Percentiles rank a stretch among this genome's conserved stretches.
Evolutionary conservation across 2,888 invertebrate genomes (phyloP).

Genomic region (Epirrhoe tristata): DNA sequence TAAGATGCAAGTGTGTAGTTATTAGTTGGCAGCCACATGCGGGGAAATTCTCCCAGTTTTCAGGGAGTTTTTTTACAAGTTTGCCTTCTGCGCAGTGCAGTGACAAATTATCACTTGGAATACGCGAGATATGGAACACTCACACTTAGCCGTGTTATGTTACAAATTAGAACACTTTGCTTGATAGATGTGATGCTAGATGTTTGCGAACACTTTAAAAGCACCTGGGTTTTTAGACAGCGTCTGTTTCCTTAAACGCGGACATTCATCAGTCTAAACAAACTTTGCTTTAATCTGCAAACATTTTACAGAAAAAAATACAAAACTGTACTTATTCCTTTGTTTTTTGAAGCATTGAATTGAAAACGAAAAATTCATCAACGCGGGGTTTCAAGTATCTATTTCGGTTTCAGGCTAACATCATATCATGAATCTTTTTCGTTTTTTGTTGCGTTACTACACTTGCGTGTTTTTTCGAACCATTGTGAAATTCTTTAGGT

Average conservation of each 20-base stretch:
- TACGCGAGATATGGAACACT: conserved; percentile 18
- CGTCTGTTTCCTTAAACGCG: conserved; percentile 10
- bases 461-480: too few relatives aligned
- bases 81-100: conserved; percentile 16
- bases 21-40: conserved; percentile 16
- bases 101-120: conserved; percentile 21
- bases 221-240: conserved; percentile 18
- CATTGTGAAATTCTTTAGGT: too few relatives aligned
- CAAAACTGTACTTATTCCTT: background rate
- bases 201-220: conserved; percentile 27
- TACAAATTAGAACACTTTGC: conserved; percentile 31
- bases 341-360: too few relatives aligned
- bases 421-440: too few relatives aligned
- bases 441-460: too few relatives aligned
- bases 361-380: too few relatives aligned
- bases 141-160: conserved; percentile 24
- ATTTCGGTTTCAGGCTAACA: too few relatives aligned
- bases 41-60: conserved; percentile 16
- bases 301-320: background rate
- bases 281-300: conserved; percentile 5
- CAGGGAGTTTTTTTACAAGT: conserved; percentile 17
- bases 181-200: conserved; percentile 20
- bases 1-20: conserved; percentile 22
- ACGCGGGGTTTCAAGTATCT: too few relatives aligned
- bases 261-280: conserved; percentile 15